These are phyloP conservation scores for Cydia splendana DNA, from an alignment of 1,140 invertebrate species.

Conservation along the genomic window DNA sequence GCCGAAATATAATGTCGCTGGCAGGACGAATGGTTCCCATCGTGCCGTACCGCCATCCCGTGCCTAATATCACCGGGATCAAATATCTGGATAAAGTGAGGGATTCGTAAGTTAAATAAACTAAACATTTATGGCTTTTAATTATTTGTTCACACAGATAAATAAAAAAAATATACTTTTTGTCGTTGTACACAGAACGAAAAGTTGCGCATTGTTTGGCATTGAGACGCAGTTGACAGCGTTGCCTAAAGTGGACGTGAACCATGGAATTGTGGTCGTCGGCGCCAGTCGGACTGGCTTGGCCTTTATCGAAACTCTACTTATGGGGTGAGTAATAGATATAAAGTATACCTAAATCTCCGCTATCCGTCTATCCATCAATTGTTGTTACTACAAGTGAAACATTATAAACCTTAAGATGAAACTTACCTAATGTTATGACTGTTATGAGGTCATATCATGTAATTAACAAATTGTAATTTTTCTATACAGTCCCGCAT, in stretches of 20 bases:
- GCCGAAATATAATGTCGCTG: slow-evolving; percentile 65
- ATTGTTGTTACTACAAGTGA: too few species aligned
- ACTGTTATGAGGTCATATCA: neutral
- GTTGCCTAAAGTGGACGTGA: slow-evolving; percentile 76
- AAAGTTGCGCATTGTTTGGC: slow-evolving; percentile 63
- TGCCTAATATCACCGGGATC: slow-evolving; percentile 52
- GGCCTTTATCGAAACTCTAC: slow-evolving; percentile 84
- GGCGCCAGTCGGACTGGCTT: slow-evolving; percentile 86
- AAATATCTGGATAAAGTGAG: slow-evolving; percentile 50
- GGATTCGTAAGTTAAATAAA: neutral
- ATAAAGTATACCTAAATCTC: neutral
- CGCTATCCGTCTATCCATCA: too few species aligned
- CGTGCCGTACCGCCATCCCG: slow-evolving; percentile 45
- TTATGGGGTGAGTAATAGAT: slow-evolving; percentile 81
- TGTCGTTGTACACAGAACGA: slow-evolving; percentile 46
- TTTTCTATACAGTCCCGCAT: slow-evolving; percentile 52
- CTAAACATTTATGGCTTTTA: too few species aligned
- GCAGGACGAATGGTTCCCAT: slow-evolving; percentile 63
- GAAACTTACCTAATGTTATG: too few species aligned
- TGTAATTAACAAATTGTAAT: neutral
- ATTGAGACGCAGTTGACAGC: slow-evolving; percentile 69
- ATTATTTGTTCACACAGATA: neutral
- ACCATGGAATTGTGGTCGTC: slow-evolving; percentile 85
- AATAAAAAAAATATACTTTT: too few species aligned
- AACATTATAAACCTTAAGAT: too few species aligned